Evolutionary conservation across 2,113 vertebrate genomes (phyloP), one percentile per base, ranked within the genome.

Genomic region (Excalfactoria chinensis): DNA sequence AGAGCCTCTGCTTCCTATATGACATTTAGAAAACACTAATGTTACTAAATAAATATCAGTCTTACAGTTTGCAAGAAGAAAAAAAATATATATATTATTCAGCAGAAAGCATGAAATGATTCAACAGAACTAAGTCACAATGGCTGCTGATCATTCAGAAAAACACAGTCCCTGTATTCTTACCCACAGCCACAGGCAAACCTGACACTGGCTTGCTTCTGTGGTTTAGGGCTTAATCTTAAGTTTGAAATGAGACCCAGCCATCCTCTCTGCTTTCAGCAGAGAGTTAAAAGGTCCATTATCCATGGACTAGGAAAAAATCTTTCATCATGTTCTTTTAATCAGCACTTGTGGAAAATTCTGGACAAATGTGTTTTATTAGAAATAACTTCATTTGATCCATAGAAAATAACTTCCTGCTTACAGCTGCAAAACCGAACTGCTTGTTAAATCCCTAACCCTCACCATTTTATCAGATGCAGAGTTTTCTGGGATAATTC

Each of bases 191-290:
- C 71, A 56, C 11, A 41, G 18, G 34, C 13, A 28, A 17, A 18
- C 16, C 49, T 68, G 51, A 28, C 4, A 1, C 1, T 19, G 14
- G 14, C 21, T 56, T 34, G 12, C 0, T 2, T 7, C 58, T 1
- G 1, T 7, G 13, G 8, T 12, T 92, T 51, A 72, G 55, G 20
- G 8, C 6, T 48, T 22, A 2, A 69, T 12, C 4, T 41, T 18
- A 15, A 2, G 60, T 12, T 7, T 30, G 37, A 60, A 73, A 28
- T n/a, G 18, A 62, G 22, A n/a, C 9, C 40, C 7, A 62, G 4
- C 22, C 8, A n/a, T 64, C 21, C 71, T 56, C 43, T 44, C 34
- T 43, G 4, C 11, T 40, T 2, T 48, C 7, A 40, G 35, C 15
- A 70, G 11, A 70, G 5, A 7, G 60, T 8, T n/a, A 7, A 9